Base-by-base conservation (phyloP, 2,797 vertebrate species). In the Notoglanidium macrostoma region DNA sequence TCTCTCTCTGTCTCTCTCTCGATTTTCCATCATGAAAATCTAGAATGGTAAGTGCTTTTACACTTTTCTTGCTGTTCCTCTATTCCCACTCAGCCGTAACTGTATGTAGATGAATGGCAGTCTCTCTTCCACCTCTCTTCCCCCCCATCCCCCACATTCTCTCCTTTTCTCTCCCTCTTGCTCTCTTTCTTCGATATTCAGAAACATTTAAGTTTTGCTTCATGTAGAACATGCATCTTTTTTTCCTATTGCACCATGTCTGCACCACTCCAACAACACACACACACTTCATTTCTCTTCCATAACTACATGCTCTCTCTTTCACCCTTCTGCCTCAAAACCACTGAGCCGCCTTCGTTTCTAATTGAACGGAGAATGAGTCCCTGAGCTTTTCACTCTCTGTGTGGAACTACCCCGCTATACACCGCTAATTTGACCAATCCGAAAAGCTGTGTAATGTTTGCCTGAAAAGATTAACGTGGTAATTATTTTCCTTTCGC, bases 401-500 rank as follows among this genome's bases (percentile, higher is more conserved):
- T 59, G 6, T 40, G 32, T 65, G 21, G 11, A 63, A 9, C 21
- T 44, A 7, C n/a, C n/a, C 19, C 32, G 2, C 79, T 65, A 10
- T 46, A 5, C 59, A 46, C 57, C 5, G n/a, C 81, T 83, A 67
- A 83, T 83, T 67, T 51, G 46, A 83, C 35, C 19, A 51, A 2
- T 81, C 57, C 46, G 51, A 67, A 67, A 83, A 32, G 1, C 61
- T 51, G 80, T 32, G 46, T 68, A 49, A 65, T 49, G 40, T 82
- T 67, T 82, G 78, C 10, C 44, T 49, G 49, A 29, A 49, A 65
- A 19, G 80, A 82, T 82, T 49, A 65, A 46, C 59, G 35, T 68
- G 29, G 17, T 35, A 83, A 51, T 32, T 68, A 68, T 68, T 83
- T 68, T 68, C 32, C 81, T 83, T 54, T 49, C 5, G 59, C 26